Percentiles rank a stretch among this genome's conserved stretches.
phyloP scores from a whole-genome alignment of 2,888 invertebrate genomes.

The Heliconius cydno region DNA sequence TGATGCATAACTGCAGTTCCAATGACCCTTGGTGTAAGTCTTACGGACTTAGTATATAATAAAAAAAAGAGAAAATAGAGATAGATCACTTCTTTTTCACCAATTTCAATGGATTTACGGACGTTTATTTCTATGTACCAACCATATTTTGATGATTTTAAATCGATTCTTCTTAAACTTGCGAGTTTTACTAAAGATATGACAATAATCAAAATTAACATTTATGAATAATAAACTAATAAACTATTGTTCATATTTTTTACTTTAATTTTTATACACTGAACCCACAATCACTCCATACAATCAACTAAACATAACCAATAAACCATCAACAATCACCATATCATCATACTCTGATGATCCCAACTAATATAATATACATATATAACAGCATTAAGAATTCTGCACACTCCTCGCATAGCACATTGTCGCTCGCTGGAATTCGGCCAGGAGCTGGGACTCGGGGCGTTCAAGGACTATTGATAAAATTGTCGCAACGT shows the following conservation, averaged over 20 bases:
- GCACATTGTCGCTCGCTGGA: conserved; percentile 32
- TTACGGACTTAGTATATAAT: neutral
- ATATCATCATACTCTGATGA: neutral
- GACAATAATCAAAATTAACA: too few relatives aligned
- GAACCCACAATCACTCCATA: too few relatives aligned
- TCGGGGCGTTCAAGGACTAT: conserved; percentile 29
- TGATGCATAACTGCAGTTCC: conserved; percentile 27
- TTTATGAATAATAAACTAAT: too few relatives aligned
- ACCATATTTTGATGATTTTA: too few relatives aligned
- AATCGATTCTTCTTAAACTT: too few relatives aligned
- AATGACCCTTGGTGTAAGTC: conserved; percentile 13
- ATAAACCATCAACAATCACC: neutral
- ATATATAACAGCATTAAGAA: conserved; percentile 17
- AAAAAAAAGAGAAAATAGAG: too few relatives aligned
- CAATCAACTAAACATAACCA: neutral
- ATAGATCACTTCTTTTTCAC: too few relatives aligned
- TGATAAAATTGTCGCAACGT: conserved; percentile 23
- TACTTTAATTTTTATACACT: too few relatives aligned
- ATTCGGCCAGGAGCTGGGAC: conserved; percentile 36
- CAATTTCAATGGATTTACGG: too few relatives aligned
- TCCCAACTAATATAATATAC: neutral
- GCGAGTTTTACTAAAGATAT: too few relatives aligned
- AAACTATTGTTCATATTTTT: too few relatives aligned
- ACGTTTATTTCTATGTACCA: too few relatives aligned
- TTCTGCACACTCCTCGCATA: conserved; percentile 26